Percentiles rank a stretch among this genome's conserved stretches.
phyloP scores from a whole-genome alignment of 2,888 invertebrate genomes.

The Agrochola macilenta region DNA sequence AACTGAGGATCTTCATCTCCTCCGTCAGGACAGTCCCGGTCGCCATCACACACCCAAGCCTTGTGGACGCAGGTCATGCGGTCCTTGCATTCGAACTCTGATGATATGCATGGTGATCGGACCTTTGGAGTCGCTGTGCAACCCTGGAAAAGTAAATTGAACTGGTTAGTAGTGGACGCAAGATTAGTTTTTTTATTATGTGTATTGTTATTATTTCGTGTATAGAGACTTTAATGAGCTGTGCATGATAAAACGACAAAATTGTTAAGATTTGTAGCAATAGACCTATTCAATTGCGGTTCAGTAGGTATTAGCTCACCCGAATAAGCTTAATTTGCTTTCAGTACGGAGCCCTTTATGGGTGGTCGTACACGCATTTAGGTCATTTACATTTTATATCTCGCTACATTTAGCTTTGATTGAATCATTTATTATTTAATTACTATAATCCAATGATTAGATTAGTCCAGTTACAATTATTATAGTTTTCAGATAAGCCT shows the following conservation, averaged over 20 bases:
- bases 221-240: neutral
- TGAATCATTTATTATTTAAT: conserved; percentile 28
- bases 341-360: conserved; percentile 14
- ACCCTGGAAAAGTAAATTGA: conserved; percentile 85
- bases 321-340: conserved; percentile 16
- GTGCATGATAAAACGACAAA: neutral
- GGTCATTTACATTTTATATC: conserved; percentile 34
- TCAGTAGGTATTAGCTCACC: conserved; percentile 4
- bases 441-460: conserved; percentile 47
- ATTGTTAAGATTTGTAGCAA: neutral
- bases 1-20: conserved; percentile 93
- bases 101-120: conserved; percentile 92
- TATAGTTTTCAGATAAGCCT: conserved; percentile 47
- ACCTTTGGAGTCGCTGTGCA: conserved; percentile 90
- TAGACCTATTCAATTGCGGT: neutral
- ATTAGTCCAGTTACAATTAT: conserved; percentile 31
- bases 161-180: conserved; percentile 18
- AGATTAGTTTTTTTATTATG: neutral
- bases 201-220: neutral
- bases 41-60: conserved; percentile 96
- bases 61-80: conserved; percentile 95
- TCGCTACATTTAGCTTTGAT: conserved; percentile 35
- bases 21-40: conserved; percentile 95
- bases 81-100: conserved; percentile 95
- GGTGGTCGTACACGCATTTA: conserved; percentile 3